phyloP scores from a whole-genome alignment of 2,888 invertebrate genomes.

The Aphrophora alni region DNA sequence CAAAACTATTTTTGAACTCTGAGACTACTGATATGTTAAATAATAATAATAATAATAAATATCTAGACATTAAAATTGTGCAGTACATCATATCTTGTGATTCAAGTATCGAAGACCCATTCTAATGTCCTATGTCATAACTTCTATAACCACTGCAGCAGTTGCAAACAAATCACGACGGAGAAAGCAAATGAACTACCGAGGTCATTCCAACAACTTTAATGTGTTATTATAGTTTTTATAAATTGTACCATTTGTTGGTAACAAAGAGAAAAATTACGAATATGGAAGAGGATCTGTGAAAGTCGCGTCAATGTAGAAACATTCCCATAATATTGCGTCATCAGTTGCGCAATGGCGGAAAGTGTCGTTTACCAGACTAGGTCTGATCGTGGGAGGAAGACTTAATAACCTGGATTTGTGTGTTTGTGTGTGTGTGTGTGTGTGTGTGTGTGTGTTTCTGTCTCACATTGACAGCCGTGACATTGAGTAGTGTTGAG shows the following conservation, averaged over 20 bases:
- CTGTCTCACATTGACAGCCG: too few species aligned
- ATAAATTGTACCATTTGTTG: conserved; percentile 6
- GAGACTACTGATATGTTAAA: too few species aligned
- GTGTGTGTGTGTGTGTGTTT: too few species aligned
- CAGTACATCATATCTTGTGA: too few species aligned
- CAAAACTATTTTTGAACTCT: too few species aligned
- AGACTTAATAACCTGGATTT: neutral
- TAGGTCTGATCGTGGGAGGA: neutral
- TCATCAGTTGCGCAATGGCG: neutral
- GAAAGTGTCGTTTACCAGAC: neutral
- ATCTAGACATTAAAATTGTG: too few species aligned
- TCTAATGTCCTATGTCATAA: too few species aligned
- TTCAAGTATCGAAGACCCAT: too few species aligned
- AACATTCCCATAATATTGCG: neutral
- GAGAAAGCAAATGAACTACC: neutral
- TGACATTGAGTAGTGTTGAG: too few species aligned
- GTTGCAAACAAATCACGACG: neutral
- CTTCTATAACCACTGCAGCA: neutral
- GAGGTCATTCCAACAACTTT: conserved; percentile 2
- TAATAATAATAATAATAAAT: too few species aligned
- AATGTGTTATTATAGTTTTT: neutral
- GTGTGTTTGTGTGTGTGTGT: neutral
- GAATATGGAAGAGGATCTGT: neutral
- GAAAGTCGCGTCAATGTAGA: neutral
- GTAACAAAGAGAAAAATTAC: conserved; percentile 6